Base-by-base conservation (phyloP, 2,888 invertebrate species). In the Polymixis flavicincta region DNA sequence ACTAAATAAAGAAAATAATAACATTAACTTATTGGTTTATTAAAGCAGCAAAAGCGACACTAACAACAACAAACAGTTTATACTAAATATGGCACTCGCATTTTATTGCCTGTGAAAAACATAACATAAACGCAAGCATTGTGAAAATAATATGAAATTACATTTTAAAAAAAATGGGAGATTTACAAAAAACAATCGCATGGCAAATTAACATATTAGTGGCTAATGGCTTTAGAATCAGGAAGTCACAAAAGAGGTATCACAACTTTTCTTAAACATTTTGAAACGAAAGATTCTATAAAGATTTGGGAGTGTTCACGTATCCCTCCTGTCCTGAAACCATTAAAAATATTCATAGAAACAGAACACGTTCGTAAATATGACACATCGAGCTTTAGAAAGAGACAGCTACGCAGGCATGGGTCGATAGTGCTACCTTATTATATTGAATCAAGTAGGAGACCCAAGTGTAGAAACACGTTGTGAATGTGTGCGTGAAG, bases 51-150 rank as follows among this genome's bases (percentile, higher is more conserved):
- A 65, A 60, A 17, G 81, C 81, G 2, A n/a, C 13, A 50, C 14
- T 48, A 32, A 52, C 22, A 64, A 28, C 42, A 48, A 37, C 59
- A 52, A 54, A 59, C 7, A 60, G 19, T 28, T 42, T 59, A 59
- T 11, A 55, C 48, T 52, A 61, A 50, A 61, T 11, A 59, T 59
- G 22, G n/a, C 64, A 78, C 25, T 80, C 82, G 78, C 78, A 67
- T 67, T 61, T n/a, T 45, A 37, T 61, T 25, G n/a, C 22, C 28
- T 25, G 14, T 1, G 17, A 3, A 74, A 19, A 52, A 19, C 11
- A 64, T 57, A 32, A 55, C 13, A 42, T 8, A 61, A 60, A 66
- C 78, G 82, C 78, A 63, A 67, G 66, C 78, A n/a, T 55, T 61
- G 32, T 42, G 22, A 45, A 2, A 55, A 50, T 7, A 52, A 57